Base-by-base conservation (phyloP, 1,140 invertebrate species). In the Carposina sasakii region DNA sequence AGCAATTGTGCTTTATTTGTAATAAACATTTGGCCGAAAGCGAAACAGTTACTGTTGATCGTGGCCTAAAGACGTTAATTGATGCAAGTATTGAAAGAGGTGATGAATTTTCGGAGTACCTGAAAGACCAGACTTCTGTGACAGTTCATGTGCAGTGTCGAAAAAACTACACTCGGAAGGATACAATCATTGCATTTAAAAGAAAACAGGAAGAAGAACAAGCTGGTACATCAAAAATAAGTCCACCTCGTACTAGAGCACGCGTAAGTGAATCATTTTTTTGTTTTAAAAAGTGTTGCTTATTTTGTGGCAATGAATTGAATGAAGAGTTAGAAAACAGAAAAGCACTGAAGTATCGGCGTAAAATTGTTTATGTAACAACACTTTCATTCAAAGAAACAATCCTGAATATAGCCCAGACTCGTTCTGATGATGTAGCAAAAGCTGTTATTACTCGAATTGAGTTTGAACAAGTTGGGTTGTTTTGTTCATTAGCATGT, bases 71-170 rank as follows among this genome's bases (percentile, higher is more conserved):
- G 47, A 51, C 51, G 51, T 58, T 54, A 50, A 54, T 54, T 20
- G 41, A 54, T 51, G 52, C 44, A 55, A 59, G 57, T 59, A 55
- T 42, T 9, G 52, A 59, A 55, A n/a, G 48, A 45, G 48, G 10
- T 21, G 52, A 59, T 59, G 44, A 44, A 2, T 47, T 43, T 39
- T 51, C 48, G 30, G 48, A 56, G 42, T 47, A 48, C 23, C 36
- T 56, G 1, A 42, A 56, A 51, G 22, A 34, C 15, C 48, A 52
- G 33, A 52, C 20, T 36, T 56, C 54, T 43, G 50, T 57, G 34
- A n/a, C n/a, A n/a, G n/a, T n/a, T n/a, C n/a, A n/a, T n/a, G n/a
- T n/a, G n/a, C n/a, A n/a, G n/a, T n/a, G n/a, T n/a, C n/a, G n/a
- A n/a, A n/a, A n/a, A n/a, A n/a, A n/a, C n/a, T n/a, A n/a, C n/a